Conservation (phyloP, 30 jellyfish, hydroid and myxozoan species). For the Pseudorhiza aurosa region DNA sequence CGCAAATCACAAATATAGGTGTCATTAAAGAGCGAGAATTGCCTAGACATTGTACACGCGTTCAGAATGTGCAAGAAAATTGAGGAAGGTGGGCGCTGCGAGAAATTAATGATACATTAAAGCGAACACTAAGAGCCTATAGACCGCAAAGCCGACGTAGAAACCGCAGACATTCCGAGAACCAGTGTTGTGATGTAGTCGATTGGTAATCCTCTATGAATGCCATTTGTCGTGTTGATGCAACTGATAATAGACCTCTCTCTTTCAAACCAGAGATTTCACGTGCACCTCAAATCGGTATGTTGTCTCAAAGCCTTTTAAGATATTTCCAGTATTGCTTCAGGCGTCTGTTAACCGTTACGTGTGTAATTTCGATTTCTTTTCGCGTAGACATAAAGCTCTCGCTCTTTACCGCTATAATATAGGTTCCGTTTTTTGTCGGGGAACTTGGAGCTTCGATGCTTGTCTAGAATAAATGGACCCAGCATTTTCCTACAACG, state of each 20-base stretch:
- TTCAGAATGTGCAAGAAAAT: not conserved
- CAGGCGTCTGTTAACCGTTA: too few relatives aligned
- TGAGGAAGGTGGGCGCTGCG: conserved; percentile 1
- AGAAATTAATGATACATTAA: conserved; percentile 13
- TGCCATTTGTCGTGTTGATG: conserved; percentile 12
- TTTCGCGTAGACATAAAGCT: too few relatives aligned
- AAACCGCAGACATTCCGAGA: conserved; percentile 47
- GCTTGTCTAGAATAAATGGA: too few relatives aligned
- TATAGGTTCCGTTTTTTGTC: too few relatives aligned
- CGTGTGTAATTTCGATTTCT: too few relatives aligned
- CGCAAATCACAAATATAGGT: not conserved
- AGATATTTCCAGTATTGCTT: too few relatives aligned
- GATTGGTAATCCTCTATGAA: conserved; percentile 28
- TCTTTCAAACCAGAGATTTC: too few relatives aligned
- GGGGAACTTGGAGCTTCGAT: too few relatives aligned
- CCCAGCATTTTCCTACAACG: too few relatives aligned
- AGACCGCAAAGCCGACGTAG: conserved; percentile 63
- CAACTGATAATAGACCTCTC: not conserved
- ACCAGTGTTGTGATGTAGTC: conserved; percentile 33
- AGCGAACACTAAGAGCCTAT: conserved; percentile 44
- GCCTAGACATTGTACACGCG: not conserved
- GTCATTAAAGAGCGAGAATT: not conserved
- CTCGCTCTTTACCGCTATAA: too few relatives aligned
- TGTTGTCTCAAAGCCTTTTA: too few relatives aligned
- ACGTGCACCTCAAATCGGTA: too few relatives aligned